A percentile compares a stretch with the other conserved stretches of the same genome.
These are phyloP conservation scores for Thamnophis sirtalis DNA, from an alignment of 2,113 vertebrate species.

Conservation along the genomic window DNA sequence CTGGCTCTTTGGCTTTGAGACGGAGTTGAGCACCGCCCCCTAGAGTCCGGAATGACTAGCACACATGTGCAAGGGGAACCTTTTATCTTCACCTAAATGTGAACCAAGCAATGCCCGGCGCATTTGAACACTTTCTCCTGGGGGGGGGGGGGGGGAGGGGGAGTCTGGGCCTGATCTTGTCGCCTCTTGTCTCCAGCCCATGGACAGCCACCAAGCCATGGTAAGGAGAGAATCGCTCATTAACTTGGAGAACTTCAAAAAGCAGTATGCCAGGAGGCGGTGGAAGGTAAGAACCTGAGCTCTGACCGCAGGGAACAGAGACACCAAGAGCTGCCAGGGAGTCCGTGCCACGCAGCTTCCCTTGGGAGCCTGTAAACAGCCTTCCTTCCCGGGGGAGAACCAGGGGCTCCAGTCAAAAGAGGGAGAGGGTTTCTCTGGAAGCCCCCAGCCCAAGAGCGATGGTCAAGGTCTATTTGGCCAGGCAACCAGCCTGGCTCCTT, in stretches of 20 bases:
- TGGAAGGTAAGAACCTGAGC: conserved; percentile 84
- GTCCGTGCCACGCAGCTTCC: background rate
- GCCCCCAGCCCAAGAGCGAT: background rate
- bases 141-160: background rate
- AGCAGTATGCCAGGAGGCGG: conserved; percentile 82
- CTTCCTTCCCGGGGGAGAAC: background rate
- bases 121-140: background rate
- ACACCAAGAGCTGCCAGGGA: background rate
- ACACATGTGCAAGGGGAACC: too few species aligned
- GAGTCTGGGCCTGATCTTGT: conserved; percentile 4
- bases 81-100: background rate
- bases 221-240: conserved; percentile 86
- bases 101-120: background rate
- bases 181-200: conserved; percentile 77
- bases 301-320: background rate
- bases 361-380: background rate
- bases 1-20: too few species aligned
- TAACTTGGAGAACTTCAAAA: conserved; percentile 93
- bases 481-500: background rate
- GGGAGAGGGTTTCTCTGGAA: background rate
- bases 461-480: background rate
- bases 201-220: conserved; percentile 82
- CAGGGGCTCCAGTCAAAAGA: background rate
- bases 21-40: too few species aligned
- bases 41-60: too few species aligned